Base-by-base conservation (phyloP, 2,113 vertebrate genomes). In the Climacteris rufus region DNA sequence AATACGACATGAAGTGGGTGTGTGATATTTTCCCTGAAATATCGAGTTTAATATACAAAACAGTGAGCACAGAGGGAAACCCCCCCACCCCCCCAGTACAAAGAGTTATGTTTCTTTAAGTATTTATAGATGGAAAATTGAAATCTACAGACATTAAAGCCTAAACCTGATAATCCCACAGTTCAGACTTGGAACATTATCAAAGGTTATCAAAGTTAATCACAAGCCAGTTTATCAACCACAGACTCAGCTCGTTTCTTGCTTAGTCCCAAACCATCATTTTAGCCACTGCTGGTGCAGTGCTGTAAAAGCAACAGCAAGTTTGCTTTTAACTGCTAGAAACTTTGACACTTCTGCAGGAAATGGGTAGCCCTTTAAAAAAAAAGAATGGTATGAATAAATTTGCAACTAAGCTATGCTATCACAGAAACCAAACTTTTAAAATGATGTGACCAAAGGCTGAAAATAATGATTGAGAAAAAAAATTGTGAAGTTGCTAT, bases 401-500 rank as follows among this genome's bases (percentile, higher is more conserved):
- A 96, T 90, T 90, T 92, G 72, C 88, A 94, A 78, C 64, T 90
- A 80, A 74, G 35, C 52, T 78, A 88, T 39, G 76, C 61, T 60
- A 93, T 80, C 87, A 79, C 59, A 80, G 83, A 91, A 92, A 82
- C 23, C 31, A 89, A 97, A 94, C 68, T 86, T 96, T 64, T 47
- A 60, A 96, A 96, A 89, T 78, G 9, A 83, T 89, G 88, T 82
- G 92, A 93, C 96, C 96, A 92, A 93, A 93, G 68, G 76, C 83
- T 91, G 93, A 75, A 93, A 94, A 90, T 96, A 96, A 96, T 90
- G 83, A 83, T 50, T 81, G 92, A 87, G 86, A 83, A 68, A 82
- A 92, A 90, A 95, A 94, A 95, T 52, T 90, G 57, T 65, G 65
- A 94, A 50, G 93, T 96, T 97, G 90, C 96, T 95, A 90, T 96